Evolutionary conservation across 2,888 invertebrate genomes (phyloP).

Genomic region (Ctena decussata): DNA sequence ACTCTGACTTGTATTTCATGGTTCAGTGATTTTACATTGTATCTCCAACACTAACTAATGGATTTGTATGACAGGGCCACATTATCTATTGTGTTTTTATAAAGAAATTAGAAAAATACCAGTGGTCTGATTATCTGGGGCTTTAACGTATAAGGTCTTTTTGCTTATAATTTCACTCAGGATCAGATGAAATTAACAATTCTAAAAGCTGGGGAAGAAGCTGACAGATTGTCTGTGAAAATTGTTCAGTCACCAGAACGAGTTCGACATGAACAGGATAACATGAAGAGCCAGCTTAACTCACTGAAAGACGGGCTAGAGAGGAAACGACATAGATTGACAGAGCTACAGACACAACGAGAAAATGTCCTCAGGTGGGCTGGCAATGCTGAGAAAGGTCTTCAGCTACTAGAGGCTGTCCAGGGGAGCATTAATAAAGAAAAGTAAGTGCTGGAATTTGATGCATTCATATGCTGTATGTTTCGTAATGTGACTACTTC

Average conservation of each 20-base stretch:
- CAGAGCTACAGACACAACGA: conserved; percentile 63
- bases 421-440: conserved; percentile 70
- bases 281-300: conserved; percentile 68
- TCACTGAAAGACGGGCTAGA: conserved; percentile 63
- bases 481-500: too few species aligned
- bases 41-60: too few species aligned
- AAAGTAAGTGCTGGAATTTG: too few species aligned
- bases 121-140: too few species aligned
- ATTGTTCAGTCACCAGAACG: conserved; percentile 83
- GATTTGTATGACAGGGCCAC: too few species aligned
- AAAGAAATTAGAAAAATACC: too few species aligned
- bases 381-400: conserved; percentile 66
- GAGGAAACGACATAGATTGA: conserved; percentile 64
- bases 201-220: conserved; percentile 68
- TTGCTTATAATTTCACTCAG: too few species aligned
- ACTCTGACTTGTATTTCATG: too few species aligned
- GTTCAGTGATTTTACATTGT: too few species aligned
- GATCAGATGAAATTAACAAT: conserved; percentile 73
- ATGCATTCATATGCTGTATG: too few species aligned
- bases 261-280: conserved; percentile 75
- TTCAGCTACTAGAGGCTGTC: conserved; percentile 68
- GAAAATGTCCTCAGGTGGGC: conserved; percentile 55
- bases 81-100: too few species aligned
- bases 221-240: conserved; percentile 76
- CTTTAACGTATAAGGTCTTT: too few species aligned